Evolutionary conservation across 1,140 invertebrate species (phyloP).

Genomic region (Neuroterus valhalla): DNA sequence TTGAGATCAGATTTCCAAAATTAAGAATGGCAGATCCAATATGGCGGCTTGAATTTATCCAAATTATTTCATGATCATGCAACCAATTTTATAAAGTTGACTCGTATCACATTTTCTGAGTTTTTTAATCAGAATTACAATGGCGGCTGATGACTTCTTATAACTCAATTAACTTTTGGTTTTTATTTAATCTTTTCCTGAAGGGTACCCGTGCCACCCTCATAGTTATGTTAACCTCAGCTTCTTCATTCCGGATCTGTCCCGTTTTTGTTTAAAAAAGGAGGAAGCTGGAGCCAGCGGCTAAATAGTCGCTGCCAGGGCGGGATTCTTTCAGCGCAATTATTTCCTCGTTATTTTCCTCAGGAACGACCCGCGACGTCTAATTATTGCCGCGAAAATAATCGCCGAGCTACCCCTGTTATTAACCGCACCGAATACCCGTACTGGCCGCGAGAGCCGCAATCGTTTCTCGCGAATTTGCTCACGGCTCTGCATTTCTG

Average conservation of each 20-base stretch:
- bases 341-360: constrained; percentile 74
- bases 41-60: too few relatives aligned
- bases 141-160: constrained; percentile 59
- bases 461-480: constrained; percentile 72
- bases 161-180: constrained; percentile 72
- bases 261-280: constrained; percentile 44
- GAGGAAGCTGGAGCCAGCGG: constrained; percentile 18
- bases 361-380: constrained; percentile 66
- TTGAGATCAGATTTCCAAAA: too few relatives aligned
- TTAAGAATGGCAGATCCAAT: too few relatives aligned
- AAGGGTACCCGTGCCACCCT: neutral
- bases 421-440: constrained; percentile 68
- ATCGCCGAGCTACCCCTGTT: constrained; percentile 69
- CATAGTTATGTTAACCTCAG: constrained; percentile 17
- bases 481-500: constrained; percentile 72
- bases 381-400: constrained; percentile 73
- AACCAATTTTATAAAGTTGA: too few relatives aligned
- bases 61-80: too few relatives aligned
- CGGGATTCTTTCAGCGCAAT: constrained; percentile 66
- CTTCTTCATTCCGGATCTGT: constrained; percentile 16
- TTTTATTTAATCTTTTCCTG: constrained; percentile 41
- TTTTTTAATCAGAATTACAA: too few relatives aligned
- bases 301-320: constrained; percentile 49
- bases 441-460: constrained; percentile 53
- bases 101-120: too few relatives aligned